Conservation (phyloP, 2,888 invertebrate genomes). For the Marronus borbonicus region DNA sequence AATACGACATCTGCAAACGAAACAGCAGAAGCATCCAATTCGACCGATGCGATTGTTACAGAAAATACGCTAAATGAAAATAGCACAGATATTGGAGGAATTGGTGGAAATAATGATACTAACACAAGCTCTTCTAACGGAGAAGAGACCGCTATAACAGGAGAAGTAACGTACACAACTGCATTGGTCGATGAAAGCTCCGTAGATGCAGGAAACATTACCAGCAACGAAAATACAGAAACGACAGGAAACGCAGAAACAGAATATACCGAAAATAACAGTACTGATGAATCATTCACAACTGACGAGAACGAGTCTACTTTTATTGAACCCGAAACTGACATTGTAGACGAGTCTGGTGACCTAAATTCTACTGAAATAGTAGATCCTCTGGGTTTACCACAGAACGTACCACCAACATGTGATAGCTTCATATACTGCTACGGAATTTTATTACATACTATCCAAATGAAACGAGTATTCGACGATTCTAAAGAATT, state of each 20-base stretch:
- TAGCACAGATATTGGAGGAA: too few relatives aligned
- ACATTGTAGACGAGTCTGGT: neutral
- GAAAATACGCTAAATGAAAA: too few relatives aligned
- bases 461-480: conserved; percentile 86
- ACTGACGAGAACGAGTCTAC: neutral
- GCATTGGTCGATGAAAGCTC: neutral
- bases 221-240: too few relatives aligned
- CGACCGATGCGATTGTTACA: too few relatives aligned
- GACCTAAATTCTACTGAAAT: neutral
- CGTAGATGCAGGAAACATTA: neutral
- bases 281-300: neutral
- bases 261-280: neutral
- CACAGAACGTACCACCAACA: conserved; percentile 26
- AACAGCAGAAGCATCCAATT: too few relatives aligned
- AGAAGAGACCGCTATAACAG: neutral
- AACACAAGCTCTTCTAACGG: neutral
- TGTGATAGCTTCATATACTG: conserved; percentile 47
- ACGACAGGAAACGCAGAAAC: neutral
- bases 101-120: neutral
- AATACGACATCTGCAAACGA: too few relatives aligned
- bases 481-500: conserved; percentile 91
- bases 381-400: conserved; percentile 60
- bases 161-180: neutral
- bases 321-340: conserved; percentile 4
- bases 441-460: conserved; percentile 75